These are phyloP conservation scores for Protaetia brevitarsis DNA, from an alignment of 1,140 invertebrate genomes.

Conservation along the genomic window DNA sequence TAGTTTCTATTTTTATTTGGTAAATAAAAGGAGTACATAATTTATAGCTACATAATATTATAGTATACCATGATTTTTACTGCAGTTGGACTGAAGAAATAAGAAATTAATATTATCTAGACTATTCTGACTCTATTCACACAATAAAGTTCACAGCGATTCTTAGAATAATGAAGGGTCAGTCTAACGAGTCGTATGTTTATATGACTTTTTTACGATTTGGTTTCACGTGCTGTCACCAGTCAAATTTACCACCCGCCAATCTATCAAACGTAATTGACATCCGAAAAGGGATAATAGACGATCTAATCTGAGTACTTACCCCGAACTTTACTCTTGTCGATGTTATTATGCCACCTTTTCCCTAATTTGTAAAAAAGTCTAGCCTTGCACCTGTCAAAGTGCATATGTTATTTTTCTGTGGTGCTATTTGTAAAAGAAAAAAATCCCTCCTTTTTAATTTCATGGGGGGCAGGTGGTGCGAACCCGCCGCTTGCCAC, in stretches of 20 bases:
- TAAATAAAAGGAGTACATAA: too few species aligned
- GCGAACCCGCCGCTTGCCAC: not conserved
- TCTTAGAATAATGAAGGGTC: too few species aligned
- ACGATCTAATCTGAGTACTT: not conserved
- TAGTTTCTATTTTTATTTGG: too few species aligned
- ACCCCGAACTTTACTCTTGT: not conserved
- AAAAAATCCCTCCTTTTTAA: constrained; percentile 1
- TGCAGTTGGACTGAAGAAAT: too few species aligned
- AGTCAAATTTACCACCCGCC: not conserved
- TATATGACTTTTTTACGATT: too few species aligned
- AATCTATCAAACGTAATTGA: not conserved
- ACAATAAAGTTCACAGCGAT: too few species aligned
- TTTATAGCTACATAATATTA: too few species aligned
- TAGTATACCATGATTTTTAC: too few species aligned
- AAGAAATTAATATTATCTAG: too few species aligned
- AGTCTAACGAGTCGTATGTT: too few species aligned
- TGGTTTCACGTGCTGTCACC: not conserved
- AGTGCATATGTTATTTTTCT: constrained; percentile 9
- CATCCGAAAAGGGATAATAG: not conserved
- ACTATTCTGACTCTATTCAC: too few species aligned
- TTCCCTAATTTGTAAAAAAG: constrained; percentile 1
- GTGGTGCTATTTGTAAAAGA: not conserved
- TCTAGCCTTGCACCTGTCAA: constrained; percentile 7
- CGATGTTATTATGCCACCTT: not conserved
- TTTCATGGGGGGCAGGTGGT: constrained; percentile 6